phyloP scores from a whole-genome alignment of 1,140 invertebrate species.

The Pachypeltis micranthus region DNA sequence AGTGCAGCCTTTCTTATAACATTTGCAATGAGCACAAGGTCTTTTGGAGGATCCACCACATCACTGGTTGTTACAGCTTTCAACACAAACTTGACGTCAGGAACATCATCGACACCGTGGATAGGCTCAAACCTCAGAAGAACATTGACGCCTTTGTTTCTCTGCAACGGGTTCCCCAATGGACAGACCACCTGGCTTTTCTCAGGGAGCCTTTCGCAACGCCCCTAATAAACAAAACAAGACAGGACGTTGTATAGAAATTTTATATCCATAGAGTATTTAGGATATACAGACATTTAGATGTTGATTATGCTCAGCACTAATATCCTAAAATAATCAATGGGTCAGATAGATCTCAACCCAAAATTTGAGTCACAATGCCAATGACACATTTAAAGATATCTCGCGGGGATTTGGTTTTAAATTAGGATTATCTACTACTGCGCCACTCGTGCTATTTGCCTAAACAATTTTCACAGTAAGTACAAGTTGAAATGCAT shows the following conservation, averaged over 20 bases:
- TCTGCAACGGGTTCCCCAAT: conserved; percentile 80
- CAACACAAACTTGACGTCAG: conserved; percentile 54
- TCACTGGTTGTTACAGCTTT: conserved; percentile 80
- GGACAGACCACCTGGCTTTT: conserved; percentile 53
- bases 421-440: no score
- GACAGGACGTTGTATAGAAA: not conserved
- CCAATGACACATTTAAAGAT: no score
- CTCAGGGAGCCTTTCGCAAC: not conserved
- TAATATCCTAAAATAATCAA: no score
- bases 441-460: conserved; percentile 59
- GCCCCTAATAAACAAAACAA: not conserved
- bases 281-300: no score
- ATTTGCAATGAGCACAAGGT: conserved; percentile 43
- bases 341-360: no score
- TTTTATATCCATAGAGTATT: no score
- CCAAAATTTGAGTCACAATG: no score
- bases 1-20: conserved; percentile 74
- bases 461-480: conserved; percentile 34
- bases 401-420: no score
- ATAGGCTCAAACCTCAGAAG: conserved; percentile 69
- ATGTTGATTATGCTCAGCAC: no score
- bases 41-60: conserved; percentile 46
- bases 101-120: conserved; percentile 53
- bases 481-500: no score
- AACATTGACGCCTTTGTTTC: conserved; percentile 43